A percentile compares a stretch with the other conserved stretches of the same genome.
phyloP scores from a whole-genome alignment of 2,113 vertebrate species.

The Diadophis punctatus region DNA sequence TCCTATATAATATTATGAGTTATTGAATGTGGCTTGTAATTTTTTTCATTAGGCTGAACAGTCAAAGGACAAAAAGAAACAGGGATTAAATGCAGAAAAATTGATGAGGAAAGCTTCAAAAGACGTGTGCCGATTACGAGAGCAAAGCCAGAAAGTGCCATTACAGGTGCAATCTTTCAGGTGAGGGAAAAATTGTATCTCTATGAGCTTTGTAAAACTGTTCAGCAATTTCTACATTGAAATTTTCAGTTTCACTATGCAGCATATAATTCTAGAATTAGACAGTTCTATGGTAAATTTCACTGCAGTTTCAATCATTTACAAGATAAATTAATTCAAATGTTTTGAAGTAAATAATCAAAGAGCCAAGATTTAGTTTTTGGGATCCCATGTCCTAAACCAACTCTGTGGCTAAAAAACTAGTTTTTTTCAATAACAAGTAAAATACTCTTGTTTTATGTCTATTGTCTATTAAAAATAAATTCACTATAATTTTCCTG shows the following conservation, averaged over 20 bases:
- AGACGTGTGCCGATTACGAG: conserved; percentile 78
- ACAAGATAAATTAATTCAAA: not conserved
- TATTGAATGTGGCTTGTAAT: not conserved
- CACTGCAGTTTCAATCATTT: not conserved
- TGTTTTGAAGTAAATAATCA: not conserved
- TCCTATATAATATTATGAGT: not conserved
- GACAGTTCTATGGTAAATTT: not conserved
- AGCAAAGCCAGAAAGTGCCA: conserved; percentile 80
- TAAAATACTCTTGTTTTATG: not conserved
- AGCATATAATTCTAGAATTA: not conserved
- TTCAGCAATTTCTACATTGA: not conserved
- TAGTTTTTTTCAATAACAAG: not conserved
- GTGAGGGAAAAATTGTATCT: conserved; percentile 49
- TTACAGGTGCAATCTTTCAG: conserved; percentile 84
- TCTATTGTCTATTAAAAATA: not conserved
- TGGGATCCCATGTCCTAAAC: not conserved
- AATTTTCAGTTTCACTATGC: not conserved
- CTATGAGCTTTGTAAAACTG: not conserved
- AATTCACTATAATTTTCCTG: not conserved
- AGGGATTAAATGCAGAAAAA: conserved; percentile 74
- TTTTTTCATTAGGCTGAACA: conserved; percentile 72
- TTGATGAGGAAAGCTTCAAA: conserved; percentile 80
- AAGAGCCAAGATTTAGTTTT: not conserved
- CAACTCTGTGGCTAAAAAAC: not conserved
- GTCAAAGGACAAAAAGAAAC: conserved; percentile 77